Percentiles rank a stretch among this genome's conserved stretches.
phyloP scores from a whole-genome alignment of 2,797 vertebrate genomes.

The Smutsia gigantea region DNA sequence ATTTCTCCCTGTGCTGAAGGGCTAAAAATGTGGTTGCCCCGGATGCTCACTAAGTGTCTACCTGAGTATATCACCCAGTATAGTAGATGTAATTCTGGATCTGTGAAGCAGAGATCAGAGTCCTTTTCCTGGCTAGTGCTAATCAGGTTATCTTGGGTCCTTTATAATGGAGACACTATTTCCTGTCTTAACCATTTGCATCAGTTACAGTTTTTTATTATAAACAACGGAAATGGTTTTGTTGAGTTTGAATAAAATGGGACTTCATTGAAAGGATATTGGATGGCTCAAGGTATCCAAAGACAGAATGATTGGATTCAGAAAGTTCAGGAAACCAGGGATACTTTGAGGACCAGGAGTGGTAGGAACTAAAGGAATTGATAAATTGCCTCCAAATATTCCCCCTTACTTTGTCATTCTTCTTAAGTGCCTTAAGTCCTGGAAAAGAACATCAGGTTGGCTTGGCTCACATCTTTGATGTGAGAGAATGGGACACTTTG shows the following conservation, averaged over 20 bases:
- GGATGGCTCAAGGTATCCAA: not conserved
- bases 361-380: not conserved
- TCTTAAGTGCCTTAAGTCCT: not conserved
- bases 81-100: not conserved
- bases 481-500: not conserved
- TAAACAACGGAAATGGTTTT: conserved; percentile 19
- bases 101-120: not conserved
- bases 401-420: not conserved
- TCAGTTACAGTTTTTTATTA: not conserved
- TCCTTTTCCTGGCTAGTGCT: not conserved
- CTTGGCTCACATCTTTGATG: not conserved
- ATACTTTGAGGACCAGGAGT: not conserved
- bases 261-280: not conserved
- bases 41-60: not conserved
- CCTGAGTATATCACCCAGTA: not conserved
- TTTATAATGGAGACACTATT: not conserved
- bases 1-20: not conserved
- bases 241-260: not conserved
- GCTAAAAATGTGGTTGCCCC: not conserved
- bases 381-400: not conserved
- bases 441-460: not conserved
- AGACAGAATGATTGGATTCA: not conserved
- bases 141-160: not conserved
- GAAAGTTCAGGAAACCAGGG: not conserved
- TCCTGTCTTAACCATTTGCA: not conserved